Evolutionary conservation across 2,888 invertebrate genomes (phyloP), one percentile per base, ranked within the genome.

Genomic region (Junonia oenone): DNA sequence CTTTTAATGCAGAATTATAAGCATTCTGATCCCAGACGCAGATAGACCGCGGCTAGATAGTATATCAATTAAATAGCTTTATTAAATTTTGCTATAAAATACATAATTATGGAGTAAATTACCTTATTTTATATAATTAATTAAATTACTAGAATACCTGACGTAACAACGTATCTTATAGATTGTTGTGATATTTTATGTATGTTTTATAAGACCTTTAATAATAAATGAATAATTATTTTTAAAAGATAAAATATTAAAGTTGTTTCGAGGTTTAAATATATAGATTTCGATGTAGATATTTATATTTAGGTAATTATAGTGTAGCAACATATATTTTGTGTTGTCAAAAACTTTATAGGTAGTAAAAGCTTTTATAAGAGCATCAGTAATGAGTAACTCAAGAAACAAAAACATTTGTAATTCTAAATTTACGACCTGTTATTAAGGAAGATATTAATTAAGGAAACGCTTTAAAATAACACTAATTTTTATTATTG

Each of bases 31-130:
- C 50, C 45, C 51, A 61, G 55, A 45, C 50, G 14, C 8, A 61
- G 61, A 61, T 61, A 61, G 31, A 56, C 43, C 50, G 53, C 45
- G 50, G 43, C 53, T 56, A 58, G 58, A 56, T 56, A 58, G 50
- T 55, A 58, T 53, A 61, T 61, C 61, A 61, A 61, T 56, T 61
- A 58, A 56, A 61, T 58, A 61, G 58, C 61, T 61, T 61, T 19
- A 61, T 61, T 61, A 58, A 53, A 45, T 56, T 40, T 37, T 31
- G 26, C 31, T 31, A 55, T 51, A 47, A 58, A 45, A 53, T 50
- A 45, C 50, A 38, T 49, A 49, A 55, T 58, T 45, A 40, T 22
- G 14, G 35, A 51, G 61, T 62, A 26, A 22, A 45, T 51, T 51
- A 38, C 22, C 13, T 9, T 14, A 15, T 27, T 29, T 29, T 45